These are phyloP conservation scores for Drosophila littoralis DNA, from an alignment of 1,140 invertebrate species.

Conservation along the genomic window DNA sequence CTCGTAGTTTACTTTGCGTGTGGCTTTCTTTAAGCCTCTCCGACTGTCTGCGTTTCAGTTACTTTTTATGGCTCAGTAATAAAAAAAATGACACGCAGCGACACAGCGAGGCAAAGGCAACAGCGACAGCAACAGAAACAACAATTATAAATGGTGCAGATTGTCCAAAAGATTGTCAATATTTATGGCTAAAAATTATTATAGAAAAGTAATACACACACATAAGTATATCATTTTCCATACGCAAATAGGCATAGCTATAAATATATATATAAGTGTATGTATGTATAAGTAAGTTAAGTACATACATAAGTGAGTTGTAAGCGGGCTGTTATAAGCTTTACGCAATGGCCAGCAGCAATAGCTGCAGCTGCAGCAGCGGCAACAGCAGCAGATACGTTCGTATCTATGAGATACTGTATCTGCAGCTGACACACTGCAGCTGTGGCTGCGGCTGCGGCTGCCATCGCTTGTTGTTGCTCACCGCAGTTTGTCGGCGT, in stretches of 20 bases:
- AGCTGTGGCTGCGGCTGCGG: conserved; percentile 57
- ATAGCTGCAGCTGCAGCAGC: conserved; percentile 10
- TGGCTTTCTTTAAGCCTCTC: conserved; percentile 66
- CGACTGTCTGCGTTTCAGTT: conserved; percentile 57
- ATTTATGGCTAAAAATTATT: conserved; percentile 70
- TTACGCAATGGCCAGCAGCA: conserved; percentile 64
- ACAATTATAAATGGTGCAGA: conserved; percentile 54
- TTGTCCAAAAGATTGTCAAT: conserved; percentile 71
- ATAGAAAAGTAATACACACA: conserved; percentile 49
- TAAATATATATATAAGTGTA: conserved; percentile 7
- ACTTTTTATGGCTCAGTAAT: conserved; percentile 75
- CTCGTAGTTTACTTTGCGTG: conserved; percentile 53
- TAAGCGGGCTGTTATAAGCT: conserved; percentile 42
- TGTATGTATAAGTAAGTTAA: conserved; percentile 12
- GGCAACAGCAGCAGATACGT: conserved; percentile 29
- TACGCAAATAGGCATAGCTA: conserved; percentile 1
- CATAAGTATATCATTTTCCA: neutral
- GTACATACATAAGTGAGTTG: conserved; percentile 19
- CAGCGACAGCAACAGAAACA: conserved; percentile 35
- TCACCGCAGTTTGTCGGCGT: conserved; percentile 49
- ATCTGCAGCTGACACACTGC: conserved; percentile 73
- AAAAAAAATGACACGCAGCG: conserved; percentile 67
- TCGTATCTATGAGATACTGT: conserved; percentile 64
- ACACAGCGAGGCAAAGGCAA: conserved; percentile 39
- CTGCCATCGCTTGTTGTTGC: conserved; percentile 31